A percentile compares a stretch with the other conserved stretches of the same genome.
phyloP scores from a whole-genome alignment of 2,888 invertebrate genomes.

The Pseudanteris insignis region DNA sequence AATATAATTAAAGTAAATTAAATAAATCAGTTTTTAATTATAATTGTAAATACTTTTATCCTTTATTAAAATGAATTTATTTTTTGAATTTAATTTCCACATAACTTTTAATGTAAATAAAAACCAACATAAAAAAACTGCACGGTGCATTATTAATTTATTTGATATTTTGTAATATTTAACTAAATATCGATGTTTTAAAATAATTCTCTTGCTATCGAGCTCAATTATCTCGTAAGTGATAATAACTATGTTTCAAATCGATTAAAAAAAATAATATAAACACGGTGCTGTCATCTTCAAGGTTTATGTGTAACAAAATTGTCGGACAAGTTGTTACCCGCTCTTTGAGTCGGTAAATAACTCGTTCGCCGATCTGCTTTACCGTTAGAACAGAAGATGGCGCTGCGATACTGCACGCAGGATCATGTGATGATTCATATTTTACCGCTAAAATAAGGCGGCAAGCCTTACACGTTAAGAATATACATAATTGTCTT shows the following conservation, averaged over 20 bases:
- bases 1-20: no score
- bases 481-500: constrained; percentile 32
- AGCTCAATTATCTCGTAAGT: no score
- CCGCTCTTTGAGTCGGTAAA: constrained; percentile 23
- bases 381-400: no score
- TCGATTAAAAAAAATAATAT: constrained; percentile 24
- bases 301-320: constrained; percentile 16
- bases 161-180: no score
- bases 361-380: constrained; percentile 34
- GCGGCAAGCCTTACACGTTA: constrained; percentile 21
- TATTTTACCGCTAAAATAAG: constrained; percentile 31
- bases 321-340: constrained; percentile 44
- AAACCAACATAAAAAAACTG: no score
- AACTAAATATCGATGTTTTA: no score
- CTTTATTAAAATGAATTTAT: no score
- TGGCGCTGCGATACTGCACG: constrained; percentile 22
- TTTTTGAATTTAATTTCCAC: no score
- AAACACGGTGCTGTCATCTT: constrained; percentile 53
- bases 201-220: constrained; percentile 1
- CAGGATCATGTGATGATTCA: background rate
- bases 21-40: no score
- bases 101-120: no score
- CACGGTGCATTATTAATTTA: no score
- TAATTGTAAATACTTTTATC: no score
- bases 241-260: constrained; percentile 1